Conservation (phyloP, 2,113 vertebrate species). For the Hyperopisus bebe region DNA sequence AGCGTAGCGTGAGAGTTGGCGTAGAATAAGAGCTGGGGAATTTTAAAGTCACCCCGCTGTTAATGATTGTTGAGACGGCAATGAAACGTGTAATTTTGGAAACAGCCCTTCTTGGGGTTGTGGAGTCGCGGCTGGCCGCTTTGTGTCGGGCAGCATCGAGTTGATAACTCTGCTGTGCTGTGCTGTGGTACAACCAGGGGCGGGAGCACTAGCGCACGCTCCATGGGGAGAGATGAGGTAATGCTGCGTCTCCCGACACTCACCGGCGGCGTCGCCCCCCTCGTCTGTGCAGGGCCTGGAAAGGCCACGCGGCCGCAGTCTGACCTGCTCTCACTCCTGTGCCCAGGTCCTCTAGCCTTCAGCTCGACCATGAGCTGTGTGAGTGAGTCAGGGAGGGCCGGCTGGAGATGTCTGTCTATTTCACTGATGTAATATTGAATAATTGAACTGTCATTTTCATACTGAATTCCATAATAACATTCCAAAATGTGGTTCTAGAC, state of each 20-base stretch:
- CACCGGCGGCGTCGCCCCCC: neutral
- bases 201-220: neutral
- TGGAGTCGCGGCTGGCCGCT: neutral
- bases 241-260: constrained; percentile 28
- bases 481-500: neutral
- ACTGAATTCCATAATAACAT: neutral
- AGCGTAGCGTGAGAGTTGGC: neutral
- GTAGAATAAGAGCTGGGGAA: neutral
- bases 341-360: neutral
- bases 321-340: neutral
- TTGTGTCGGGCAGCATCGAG: neutral
- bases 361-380: neutral
- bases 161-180: neutral
- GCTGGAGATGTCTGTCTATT: neutral
- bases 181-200: neutral
- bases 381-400: neutral
- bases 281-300: neutral
- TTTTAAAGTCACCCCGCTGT: neutral
- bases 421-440: neutral
- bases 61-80: neutral
- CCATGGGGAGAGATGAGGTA: constrained; percentile 42
- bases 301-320: neutral
- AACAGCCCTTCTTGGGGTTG: neutral
- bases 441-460: neutral
- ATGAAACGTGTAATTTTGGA: neutral